Conservation (phyloP, 2,797 vertebrate species). For the Acropternis orthonyx region DNA sequence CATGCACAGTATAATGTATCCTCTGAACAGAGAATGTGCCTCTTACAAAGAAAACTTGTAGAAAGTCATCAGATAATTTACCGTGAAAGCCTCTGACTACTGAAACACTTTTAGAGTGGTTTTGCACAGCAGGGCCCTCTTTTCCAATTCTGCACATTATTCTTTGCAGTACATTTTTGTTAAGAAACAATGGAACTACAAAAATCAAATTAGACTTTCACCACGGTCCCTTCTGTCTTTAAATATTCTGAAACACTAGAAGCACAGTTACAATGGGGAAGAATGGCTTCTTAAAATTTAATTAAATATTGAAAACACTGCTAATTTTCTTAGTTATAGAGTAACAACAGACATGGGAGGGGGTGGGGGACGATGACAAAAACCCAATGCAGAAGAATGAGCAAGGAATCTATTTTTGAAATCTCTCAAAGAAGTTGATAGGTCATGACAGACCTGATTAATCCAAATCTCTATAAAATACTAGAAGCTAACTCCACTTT, state of each 20-base stretch:
- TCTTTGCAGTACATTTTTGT: conserved; percentile 27
- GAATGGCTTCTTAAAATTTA: conserved; percentile 16
- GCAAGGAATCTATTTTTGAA: not conserved
- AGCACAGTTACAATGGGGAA: conserved; percentile 14
- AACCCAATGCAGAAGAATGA: conserved; percentile 22
- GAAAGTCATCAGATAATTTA: conserved; percentile 11
- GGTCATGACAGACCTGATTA: not conserved
- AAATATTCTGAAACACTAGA: conserved; percentile 19
- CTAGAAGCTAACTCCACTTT: not conserved
- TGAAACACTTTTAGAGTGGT: not conserved
- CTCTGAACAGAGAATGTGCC: not conserved
- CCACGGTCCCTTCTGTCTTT: not conserved
- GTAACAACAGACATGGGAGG: not conserved
- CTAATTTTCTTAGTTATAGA: conserved; percentile 8
- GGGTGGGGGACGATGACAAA: not conserved
- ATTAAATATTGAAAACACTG: conserved; percentile 23
- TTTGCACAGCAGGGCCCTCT: conserved; percentile 47
- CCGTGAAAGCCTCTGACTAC: conserved; percentile 24
- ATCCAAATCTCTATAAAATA: not conserved
- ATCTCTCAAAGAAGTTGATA: not conserved
- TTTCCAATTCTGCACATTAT: conserved; percentile 34
- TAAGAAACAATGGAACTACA: conserved; percentile 21
- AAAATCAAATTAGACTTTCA: conserved; percentile 29
- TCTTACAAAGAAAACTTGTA: conserved; percentile 16
- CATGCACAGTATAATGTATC: not conserved